Evolutionary conservation across 2,797 vertebrate species (phyloP), one percentile per base, ranked within the genome.

Genomic region (Helicolenus hilgendorfi): DNA sequence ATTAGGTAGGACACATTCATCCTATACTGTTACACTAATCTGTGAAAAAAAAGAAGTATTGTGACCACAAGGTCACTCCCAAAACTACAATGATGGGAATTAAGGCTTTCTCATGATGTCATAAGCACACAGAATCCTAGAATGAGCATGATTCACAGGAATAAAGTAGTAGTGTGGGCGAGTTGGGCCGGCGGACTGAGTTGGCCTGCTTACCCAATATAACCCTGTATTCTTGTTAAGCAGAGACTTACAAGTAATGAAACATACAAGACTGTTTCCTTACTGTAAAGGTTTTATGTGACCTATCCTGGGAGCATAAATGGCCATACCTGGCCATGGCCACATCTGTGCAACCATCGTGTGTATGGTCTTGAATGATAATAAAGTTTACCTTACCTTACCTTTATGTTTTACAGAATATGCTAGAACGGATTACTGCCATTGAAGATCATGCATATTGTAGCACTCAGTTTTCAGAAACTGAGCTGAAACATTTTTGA

Each of bases 101-200:
- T 22, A 41, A 77, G 11, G 14, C 27, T 69, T 63, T 73, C 15
- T 84, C 49, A 59, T 78, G 49, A 83, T 72, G 75, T 82, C 82
- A 88, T 73, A 10, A 68, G 5, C 10, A n/a, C 41, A 84, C 18
- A 78, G 58, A 18, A 82, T 70, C 55, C 45, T 56, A 45, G 20
- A 74, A 56, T 6, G 38, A 45, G 31, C 5, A 56, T 86, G 72
- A 79, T 63, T 83, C 79, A 80, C 80, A 65, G 75, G 41, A 41
- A 87, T 64, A 41, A 78, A 41, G n/a, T 27, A 5, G 4, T 2
- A 20, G 68, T 60, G 41, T 72, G 69, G 81, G 76, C 9, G 38
- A 60, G 64, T 20, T 5, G 22, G 22, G 5, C 45, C 1, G 7
- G 11, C 4, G 49, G 38, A 65, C 13, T 14, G 35, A 73, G 22